phyloP scores from a whole-genome alignment of 2,888 invertebrate species.

The Drosophila lutescens region DNA sequence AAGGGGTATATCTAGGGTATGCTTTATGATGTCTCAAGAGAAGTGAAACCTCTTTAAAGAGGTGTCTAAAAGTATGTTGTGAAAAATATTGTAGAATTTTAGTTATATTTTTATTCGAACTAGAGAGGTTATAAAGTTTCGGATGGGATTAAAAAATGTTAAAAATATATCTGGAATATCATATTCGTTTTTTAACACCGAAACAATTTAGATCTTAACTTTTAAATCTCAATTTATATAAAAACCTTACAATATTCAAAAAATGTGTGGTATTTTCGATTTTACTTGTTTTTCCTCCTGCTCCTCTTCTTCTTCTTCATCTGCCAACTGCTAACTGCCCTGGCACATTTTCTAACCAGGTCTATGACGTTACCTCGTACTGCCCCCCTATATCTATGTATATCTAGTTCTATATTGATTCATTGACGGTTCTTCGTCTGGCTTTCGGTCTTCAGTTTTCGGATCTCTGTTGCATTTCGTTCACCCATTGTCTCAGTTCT shows the following conservation, averaged over 20 bases:
- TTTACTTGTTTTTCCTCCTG: constrained; percentile 12
- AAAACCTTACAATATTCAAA: neutral
- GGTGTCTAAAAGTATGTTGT: neutral
- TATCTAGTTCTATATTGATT: constrained; percentile 46
- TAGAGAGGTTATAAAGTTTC: too few relatives aligned
- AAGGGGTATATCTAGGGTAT: neutral
- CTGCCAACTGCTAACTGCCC: constrained; percentile 36
- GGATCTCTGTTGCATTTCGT: constrained; percentile 13
- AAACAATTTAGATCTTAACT: too few relatives aligned
- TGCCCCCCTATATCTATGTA: neutral
- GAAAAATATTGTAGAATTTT: too few relatives aligned
- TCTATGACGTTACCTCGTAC: constrained; percentile 59
- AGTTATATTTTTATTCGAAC: too few relatives aligned
- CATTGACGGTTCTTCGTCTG: constrained; percentile 46
- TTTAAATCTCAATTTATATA: too few relatives aligned
- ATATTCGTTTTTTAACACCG: too few relatives aligned
- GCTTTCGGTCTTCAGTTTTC: constrained; percentile 2
- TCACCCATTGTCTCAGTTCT: constrained; percentile 17
- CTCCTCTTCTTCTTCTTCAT: constrained; percentile 8
- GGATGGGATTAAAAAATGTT: too few relatives aligned
- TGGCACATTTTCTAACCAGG: constrained; percentile 68
- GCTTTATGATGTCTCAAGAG: neutral
- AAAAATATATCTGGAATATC: too few relatives aligned
- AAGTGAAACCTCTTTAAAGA: too few relatives aligned
- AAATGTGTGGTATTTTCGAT: neutral